These are phyloP conservation scores for Penaeus vannamei DNA, from an alignment of 1,140 invertebrate genomes.

Conservation along the genomic window DNA sequence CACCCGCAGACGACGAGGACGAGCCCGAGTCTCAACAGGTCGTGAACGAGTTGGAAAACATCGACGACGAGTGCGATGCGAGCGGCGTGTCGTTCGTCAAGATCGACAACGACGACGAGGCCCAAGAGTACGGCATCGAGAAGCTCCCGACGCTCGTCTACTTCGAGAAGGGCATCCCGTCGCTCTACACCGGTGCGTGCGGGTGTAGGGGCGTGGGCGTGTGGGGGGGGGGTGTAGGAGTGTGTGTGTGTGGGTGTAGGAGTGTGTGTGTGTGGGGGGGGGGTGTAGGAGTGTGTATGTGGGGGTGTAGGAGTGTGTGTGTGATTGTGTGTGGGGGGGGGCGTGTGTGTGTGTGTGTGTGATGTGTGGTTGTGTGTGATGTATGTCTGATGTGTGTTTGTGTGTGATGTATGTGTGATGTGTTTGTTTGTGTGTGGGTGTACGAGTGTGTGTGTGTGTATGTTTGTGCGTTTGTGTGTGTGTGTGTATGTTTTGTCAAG, in stretches of 20 bases:
- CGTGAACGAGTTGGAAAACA: slow-evolving; percentile 91
- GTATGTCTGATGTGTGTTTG: too few species aligned
- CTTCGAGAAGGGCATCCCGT: slow-evolving; percentile 93
- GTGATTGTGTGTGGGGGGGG: background rate
- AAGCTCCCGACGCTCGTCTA: slow-evolving; percentile 89
- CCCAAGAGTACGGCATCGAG: slow-evolving; percentile 89
- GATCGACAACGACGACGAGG: slow-evolving; percentile 79
- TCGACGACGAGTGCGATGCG: slow-evolving; percentile 92
- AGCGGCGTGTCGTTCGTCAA: slow-evolving; percentile 91
- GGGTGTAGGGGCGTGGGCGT: too few species aligned
- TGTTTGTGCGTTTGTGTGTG: too few species aligned
- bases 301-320: background rate
- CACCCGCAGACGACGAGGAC: slow-evolving; percentile 86
- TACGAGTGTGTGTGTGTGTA: too few species aligned
- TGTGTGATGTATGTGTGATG: background rate
- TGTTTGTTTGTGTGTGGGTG: background rate
- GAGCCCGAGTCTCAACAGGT: slow-evolving; percentile 89
- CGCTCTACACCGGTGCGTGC: slow-evolving; percentile 86
- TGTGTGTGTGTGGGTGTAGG: background rate
- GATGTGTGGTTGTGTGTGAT: too few species aligned
- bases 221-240: background rate
- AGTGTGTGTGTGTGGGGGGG: background rate
- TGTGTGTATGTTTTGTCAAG: too few species aligned
- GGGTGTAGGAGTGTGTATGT: background rate
- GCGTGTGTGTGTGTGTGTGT: background rate